Conservation (phyloP, 2,113 vertebrate genomes). For the Ceyx margarethae region DNA sequence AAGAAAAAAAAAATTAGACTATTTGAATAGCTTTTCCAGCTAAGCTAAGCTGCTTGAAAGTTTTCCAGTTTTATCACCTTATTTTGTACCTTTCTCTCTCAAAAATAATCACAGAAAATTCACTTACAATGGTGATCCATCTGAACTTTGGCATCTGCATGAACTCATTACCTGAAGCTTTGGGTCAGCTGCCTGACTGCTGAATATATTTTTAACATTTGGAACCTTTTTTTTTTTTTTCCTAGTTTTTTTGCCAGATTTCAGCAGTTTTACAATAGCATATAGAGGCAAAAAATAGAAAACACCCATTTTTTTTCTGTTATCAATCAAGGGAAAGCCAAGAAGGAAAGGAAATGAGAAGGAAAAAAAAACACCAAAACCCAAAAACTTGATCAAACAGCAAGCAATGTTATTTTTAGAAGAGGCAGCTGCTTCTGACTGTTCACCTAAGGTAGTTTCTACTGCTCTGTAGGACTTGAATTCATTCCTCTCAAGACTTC, state of each 20-base stretch:
- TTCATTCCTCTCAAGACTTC: constrained; percentile 38
- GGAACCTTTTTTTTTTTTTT: background rate
- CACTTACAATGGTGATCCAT: constrained; percentile 21
- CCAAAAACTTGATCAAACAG: background rate
- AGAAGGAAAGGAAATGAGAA: constrained; percentile 19
- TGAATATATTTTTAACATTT: constrained; percentile 9
- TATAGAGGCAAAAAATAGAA: background rate
- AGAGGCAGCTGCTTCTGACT: background rate
- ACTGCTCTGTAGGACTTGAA: background rate
- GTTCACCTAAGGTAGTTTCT: constrained; percentile 36
- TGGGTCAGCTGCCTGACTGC: constrained; percentile 8
- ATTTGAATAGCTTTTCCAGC: background rate
- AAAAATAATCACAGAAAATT: background rate
- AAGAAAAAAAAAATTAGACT: background rate
- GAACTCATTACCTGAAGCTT: constrained; percentile 25
- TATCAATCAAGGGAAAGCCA: background rate
- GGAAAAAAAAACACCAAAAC: background rate
- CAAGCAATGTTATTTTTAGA: constrained; percentile 39
- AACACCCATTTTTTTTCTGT: background rate
- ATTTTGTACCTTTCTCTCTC: background rate
- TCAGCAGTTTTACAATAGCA: background rate
- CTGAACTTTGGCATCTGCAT: constrained; percentile 37
- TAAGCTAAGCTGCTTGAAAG: background rate
- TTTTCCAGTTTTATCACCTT: background rate
- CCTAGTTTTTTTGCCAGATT: background rate